Base-by-base conservation (phyloP, 2,797 vertebrate genomes). In the Okamejei kenojei region DNA sequence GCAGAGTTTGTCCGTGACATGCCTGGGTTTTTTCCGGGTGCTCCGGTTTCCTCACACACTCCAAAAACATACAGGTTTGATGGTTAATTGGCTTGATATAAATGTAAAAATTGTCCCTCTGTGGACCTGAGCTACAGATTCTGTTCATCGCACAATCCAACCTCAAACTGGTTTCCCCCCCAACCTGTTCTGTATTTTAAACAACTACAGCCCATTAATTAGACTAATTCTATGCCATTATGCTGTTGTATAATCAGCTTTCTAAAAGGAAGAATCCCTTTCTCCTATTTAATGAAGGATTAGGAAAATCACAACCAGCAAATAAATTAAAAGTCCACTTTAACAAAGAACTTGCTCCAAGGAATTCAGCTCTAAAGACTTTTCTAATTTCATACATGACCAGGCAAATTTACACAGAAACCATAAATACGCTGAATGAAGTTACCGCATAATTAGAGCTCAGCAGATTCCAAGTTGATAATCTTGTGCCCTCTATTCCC, bases 371-470 rank as follows among this genome's bases (percentile, higher is more conserved):
- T 35, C 2, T 15, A 68, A 35, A 35, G 63, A 63, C 35, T 68
- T 78, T 88, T 88, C n/a, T 26, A 88, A 88, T 88, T 88, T 68
- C 63, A 88, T 63, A 88, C n/a, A 35, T 68, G 84, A 35, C 7
- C 32, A 88, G 19, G 84, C 61, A 88, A 63, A 88, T 68, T 88
- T 88, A n/a, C 35, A 32, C 9, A 35, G 11, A 88, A 68, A 35
- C 17, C 21, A 32, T 17, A 86, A 86, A 61, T 58, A 86, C 29
- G 17, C 54, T 17, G 63, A 65, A 32, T 68, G 29, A 21, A 65
- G n/a, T 65, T 88, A 68, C 61, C 9, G 7, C 84, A 88, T 9
- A 32, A n/a, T 9, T 88, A 68, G 29, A 88, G 29, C 21, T 88
- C n/a, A 35, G 11, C 15, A 68, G n/a, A 68, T 68, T 88, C 35